Conservation (phyloP, 2,113 vertebrate genomes). For the Actinemys pallida region DNA sequence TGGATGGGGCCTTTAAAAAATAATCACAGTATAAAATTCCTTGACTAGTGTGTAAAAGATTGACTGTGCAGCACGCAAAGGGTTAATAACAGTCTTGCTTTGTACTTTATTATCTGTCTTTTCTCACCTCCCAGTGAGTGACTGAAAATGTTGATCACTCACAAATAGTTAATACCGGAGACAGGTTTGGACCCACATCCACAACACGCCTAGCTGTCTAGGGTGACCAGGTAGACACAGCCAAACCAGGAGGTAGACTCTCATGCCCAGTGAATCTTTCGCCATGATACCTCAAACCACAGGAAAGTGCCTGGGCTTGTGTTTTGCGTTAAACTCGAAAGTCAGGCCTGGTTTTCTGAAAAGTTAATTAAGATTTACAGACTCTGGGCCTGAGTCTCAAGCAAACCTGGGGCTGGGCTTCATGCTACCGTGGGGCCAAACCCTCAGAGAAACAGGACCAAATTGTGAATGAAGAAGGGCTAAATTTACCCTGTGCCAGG, state of each 20-base stretch:
- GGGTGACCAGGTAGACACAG: constrained; percentile 22
- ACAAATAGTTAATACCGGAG: not conserved
- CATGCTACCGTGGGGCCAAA: fast-evolving
- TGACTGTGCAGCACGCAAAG: fast-evolving
- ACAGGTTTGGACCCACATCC: constrained; percentile 24
- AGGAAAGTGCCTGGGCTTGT: constrained; percentile 39
- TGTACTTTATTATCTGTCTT: fast-evolving
- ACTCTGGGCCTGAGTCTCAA: constrained; percentile 27
- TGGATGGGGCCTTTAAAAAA: not conserved
- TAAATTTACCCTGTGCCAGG: not conserved
- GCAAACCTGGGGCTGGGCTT: not conserved
- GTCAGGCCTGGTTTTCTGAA: constrained; percentile 52
- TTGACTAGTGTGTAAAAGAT: not conserved
- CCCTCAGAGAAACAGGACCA: fast-evolving
- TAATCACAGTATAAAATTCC: fast-evolving
- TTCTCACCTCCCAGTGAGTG: not conserved
- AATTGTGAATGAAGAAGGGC: not conserved
- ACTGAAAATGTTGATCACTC: not conserved
- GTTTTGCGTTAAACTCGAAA: constrained; percentile 19
- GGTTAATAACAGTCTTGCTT: not conserved
- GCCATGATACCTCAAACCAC: constrained; percentile 71
- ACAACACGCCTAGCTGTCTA: not conserved
- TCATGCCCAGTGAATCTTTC: constrained; percentile 52
- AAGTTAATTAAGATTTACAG: constrained; percentile 24
- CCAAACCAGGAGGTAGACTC: constrained; percentile 45